phyloP scores from a whole-genome alignment of 2,888 invertebrate species.

The Lepidochrysops patricia region DNA sequence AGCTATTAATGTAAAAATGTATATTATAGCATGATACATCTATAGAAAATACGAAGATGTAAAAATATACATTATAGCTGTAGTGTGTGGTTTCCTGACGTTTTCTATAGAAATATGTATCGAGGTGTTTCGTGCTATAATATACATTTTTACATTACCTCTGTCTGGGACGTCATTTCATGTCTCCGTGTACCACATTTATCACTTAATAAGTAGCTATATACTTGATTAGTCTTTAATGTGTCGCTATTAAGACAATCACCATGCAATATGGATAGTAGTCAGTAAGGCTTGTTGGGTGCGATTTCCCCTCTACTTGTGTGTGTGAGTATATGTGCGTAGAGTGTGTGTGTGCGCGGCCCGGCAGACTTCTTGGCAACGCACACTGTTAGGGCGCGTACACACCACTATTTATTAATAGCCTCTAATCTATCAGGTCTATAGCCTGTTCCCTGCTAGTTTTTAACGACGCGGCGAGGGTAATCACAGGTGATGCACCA shows the following conservation, averaged over 20 bases:
- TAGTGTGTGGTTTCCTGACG: too few relatives aligned
- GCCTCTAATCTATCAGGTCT: conserved; percentile 26
- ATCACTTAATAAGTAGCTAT: not conserved
- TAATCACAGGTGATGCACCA: conserved; percentile 23
- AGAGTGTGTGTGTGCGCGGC: conserved; percentile 36
- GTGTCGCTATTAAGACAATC: not conserved
- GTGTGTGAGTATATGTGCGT: conserved; percentile 42
- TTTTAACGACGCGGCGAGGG: conserved; percentile 26
- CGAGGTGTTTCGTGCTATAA: too few relatives aligned
- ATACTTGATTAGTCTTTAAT: not conserved
- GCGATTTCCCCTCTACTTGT: conserved; percentile 42
- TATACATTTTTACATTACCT: too few relatives aligned
- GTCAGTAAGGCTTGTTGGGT: conserved; percentile 24
- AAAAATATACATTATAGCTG: too few relatives aligned
- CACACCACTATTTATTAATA: conserved; percentile 29
- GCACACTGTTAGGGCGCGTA: conserved; percentile 29
- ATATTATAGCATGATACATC: too few relatives aligned
- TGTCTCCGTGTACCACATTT: not conserved
- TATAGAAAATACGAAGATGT: too few relatives aligned
- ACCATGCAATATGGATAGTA: conserved; percentile 17
- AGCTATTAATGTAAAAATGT: too few relatives aligned
- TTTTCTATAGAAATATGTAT: too few relatives aligned
- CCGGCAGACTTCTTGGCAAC: conserved; percentile 57
- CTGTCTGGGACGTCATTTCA: too few relatives aligned
- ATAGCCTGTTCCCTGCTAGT: conserved; percentile 24